Evolutionary conservation across 2,888 invertebrate species (phyloP), one percentile per base, ranked within the genome.

Genomic region (Polydesmus complanatus): DNA sequence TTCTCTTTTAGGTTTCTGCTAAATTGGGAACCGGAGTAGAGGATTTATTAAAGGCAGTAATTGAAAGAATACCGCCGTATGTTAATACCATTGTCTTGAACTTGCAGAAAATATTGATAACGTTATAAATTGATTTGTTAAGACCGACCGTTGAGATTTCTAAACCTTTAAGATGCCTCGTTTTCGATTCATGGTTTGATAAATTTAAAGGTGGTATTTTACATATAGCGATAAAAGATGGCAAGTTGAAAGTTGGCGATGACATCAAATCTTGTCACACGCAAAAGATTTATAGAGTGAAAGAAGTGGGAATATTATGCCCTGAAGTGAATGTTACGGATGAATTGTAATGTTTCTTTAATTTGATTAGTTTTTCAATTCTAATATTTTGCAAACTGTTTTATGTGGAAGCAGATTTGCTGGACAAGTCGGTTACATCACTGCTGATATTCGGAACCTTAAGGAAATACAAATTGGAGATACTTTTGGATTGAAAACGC

Each of bases 131-230:
- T 48, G 26, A 60, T 2, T 52, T 23, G n/a, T 22, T 67, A 23
- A 73, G 75, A 2, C 77, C 78, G 2, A 63, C 49, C 2, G 71
- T 70, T 25, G 66, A 70, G 51, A 37, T 61, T 11, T 56, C 68
- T 1, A 78, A 77, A 0, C 77, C 83, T 27, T 83, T 95, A 62
- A 83, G 83, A 72, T 91, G 88, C 0, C 76, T 96, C 52, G 78
- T 95, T 61, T 94, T 94, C 75, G 97, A 97, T 71, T 91, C 91
- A 61, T 93, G 91, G 87, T 95, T 85, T 74, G 91, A 96, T 72
- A 83, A 81, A 66, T 93, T 86, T 70, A 82, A 85, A 48, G 75
- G 74, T n/a, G 73, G 69, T 51, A 69, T 71, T 61, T 68, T 69
- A 25, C 65, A 70, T 53, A 65, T 71, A 23, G 60, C 71, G 67